phyloP scores from a whole-genome alignment of 1,140 invertebrate genomes.

The Araneus ventricosus region DNA sequence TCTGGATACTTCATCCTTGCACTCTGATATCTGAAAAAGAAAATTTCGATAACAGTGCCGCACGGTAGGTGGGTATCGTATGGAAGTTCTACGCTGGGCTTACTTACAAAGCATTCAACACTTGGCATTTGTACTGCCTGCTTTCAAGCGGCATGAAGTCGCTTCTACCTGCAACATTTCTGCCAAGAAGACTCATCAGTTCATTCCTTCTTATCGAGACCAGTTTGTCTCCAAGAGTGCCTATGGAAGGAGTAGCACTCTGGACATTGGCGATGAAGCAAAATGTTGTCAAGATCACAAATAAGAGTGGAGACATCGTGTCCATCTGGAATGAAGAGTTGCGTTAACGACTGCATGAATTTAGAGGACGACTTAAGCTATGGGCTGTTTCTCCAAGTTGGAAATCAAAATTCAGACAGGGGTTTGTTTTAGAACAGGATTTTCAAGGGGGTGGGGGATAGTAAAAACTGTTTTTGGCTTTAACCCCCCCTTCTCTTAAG shows the following conservation, averaged over 20 bases:
- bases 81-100: neutral
- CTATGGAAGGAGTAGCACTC: too few relatives aligned
- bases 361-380: neutral
- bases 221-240: neutral
- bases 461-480: too few relatives aligned
- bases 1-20: neutral
- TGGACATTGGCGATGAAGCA: neutral
- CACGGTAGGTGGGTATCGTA: rapidly evolving
- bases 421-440: too few relatives aligned
- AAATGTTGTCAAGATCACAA: neutral
- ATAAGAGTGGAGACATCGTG: neutral
- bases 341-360: neutral
- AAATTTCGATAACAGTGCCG: neutral
- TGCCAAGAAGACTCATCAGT: neutral
- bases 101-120: conserved; percentile 58
- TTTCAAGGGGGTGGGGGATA: too few relatives aligned
- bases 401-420: too few relatives aligned
- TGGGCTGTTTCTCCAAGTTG: too few relatives aligned
- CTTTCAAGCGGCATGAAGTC: neutral
- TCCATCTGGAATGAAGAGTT: neutral
- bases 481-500: too few relatives aligned
- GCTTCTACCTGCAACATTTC: neutral
- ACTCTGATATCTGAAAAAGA: conserved; percentile 1
- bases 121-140: conserved; percentile 29
- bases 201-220: neutral